These are phyloP conservation scores for Ceratitis capitata DNA, from an alignment of 1,140 invertebrate genomes.

Conservation along the genomic window DNA sequence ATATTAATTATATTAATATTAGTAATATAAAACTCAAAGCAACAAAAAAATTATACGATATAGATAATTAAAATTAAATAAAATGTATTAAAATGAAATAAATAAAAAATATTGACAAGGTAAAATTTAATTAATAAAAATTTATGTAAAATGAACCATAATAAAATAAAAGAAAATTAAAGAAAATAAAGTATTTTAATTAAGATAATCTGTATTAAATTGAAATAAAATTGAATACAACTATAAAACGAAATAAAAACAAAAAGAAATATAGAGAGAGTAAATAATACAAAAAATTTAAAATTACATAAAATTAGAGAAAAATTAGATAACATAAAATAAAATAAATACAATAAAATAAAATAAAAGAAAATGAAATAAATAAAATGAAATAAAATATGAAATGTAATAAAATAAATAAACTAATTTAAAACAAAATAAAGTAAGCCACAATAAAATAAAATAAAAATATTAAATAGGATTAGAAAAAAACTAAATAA, in stretches of 20 bases:
- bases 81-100: background rate
- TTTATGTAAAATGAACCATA: no score
- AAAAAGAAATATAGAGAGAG: background rate
- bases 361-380: no score
- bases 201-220: no score
- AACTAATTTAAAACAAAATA: no score
- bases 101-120: background rate
- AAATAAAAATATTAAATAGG: no score
- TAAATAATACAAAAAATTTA: no score
- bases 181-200: background rate
- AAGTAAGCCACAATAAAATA: no score
- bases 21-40: background rate
- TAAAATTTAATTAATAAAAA: background rate
- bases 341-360: no score
- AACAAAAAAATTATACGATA: background rate
- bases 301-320: no score
- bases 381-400: no score
- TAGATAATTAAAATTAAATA: background rate
- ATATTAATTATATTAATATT: constrained; percentile 43
- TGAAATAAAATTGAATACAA: background rate
- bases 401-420: no score
- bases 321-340: no score
- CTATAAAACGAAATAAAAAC: background rate
- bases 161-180: background rate
- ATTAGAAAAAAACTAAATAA: background rate